Conservation (phyloP, 2,113 vertebrate species). For the Pelodiscus sinensis region DNA sequence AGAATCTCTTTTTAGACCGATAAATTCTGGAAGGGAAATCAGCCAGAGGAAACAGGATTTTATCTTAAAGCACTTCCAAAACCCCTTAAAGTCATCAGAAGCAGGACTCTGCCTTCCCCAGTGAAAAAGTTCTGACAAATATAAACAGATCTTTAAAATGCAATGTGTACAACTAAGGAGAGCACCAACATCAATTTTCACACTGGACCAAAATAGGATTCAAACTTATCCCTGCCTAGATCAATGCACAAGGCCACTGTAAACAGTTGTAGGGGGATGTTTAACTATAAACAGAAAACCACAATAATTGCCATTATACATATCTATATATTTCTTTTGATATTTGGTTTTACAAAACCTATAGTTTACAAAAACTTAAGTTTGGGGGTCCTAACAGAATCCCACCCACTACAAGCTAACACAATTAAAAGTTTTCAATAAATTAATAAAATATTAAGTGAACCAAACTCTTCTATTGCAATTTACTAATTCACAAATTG, state of each 20-base stretch:
- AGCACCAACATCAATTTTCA: background rate
- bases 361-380: accelerated
- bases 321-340: background rate
- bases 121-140: background rate
- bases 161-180: accelerated
- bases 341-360: accelerated
- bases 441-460: accelerated
- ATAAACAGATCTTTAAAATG: background rate
- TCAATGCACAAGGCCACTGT: background rate
- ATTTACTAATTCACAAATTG: background rate
- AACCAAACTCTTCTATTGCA: accelerated
- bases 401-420: accelerated
- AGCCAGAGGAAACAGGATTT: background rate
- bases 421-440: accelerated
- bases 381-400: accelerated
- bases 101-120: background rate
- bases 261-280: background rate
- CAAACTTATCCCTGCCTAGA: background rate
- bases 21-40: background rate
- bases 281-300: accelerated
- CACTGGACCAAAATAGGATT: background rate
- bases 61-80: background rate
- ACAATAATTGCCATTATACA: background rate
- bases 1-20: accelerated
- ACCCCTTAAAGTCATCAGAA: accelerated